Conservation (phyloP, 2,797 vertebrate genomes). For the Schizothorax lantsangensis region DNA sequence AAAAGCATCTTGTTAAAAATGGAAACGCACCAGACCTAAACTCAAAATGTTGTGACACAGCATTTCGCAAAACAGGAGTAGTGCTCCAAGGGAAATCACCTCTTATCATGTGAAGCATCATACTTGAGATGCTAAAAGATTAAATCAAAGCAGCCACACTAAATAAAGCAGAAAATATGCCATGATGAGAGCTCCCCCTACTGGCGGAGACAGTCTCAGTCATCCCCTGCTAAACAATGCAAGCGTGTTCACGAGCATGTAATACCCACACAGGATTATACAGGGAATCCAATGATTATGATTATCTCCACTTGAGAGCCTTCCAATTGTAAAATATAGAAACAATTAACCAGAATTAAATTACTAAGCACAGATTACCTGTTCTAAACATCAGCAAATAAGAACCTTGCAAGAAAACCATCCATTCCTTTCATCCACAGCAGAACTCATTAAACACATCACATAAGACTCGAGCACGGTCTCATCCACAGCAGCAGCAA, state of each 20-base stretch:
- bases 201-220: not conserved
- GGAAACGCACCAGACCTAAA: not conserved
- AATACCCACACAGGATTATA: conserved; percentile 40
- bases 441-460: not conserved
- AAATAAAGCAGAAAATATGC: conserved; percentile 22
- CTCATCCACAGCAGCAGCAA: conserved; percentile 5
- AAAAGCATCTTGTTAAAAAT: conserved; percentile 11
- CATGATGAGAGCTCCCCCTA: conserved; percentile 42
- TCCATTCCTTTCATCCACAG: not conserved
- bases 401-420: not conserved
- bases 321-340: conserved; percentile 27
- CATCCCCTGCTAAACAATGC: conserved; percentile 8
- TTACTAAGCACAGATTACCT: conserved; percentile 10
- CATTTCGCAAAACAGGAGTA: conserved; percentile 20
- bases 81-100: conserved; percentile 44
- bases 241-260: conserved; percentile 15
- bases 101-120: conserved; percentile 35
- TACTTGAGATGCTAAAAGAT: conserved; percentile 33
- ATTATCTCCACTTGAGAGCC: conserved; percentile 34
- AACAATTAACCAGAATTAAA: conserved; percentile 38
- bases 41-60: conserved; percentile 8
- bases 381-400: conserved; percentile 27
- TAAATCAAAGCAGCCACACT: conserved; percentile 7
- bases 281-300: conserved; percentile 26
- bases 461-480: not conserved